A percentile compares a stretch with the other conserved stretches of the same genome.
These are phyloP conservation scores for Malthinus seriepunctatus DNA, from an alignment of 2,888 invertebrate genomes.

Conservation along the genomic window DNA sequence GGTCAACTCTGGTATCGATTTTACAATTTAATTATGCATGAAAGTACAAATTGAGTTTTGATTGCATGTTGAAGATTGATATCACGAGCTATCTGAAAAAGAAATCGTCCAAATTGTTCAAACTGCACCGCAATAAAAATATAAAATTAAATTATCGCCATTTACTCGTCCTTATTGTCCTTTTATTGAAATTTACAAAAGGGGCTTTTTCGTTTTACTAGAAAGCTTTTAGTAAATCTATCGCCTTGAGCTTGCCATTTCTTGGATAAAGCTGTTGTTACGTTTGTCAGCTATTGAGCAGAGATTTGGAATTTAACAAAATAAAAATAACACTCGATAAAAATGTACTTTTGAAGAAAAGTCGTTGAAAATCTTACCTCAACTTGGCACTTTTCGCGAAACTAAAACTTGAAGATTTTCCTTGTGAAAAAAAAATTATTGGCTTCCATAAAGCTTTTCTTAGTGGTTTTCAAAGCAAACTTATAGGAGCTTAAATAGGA, in stretches of 20 bases:
- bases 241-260: slow-evolving; percentile 10
- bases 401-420: no score
- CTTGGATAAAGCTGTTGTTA: slow-evolving; percentile 12
- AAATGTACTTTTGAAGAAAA: slow-evolving; percentile 1
- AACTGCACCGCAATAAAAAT: slow-evolving; percentile 5
- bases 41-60: no score
- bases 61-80: not conserved
- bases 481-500: no score
- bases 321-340: slow-evolving; percentile 7
- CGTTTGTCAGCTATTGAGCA: slow-evolving; percentile 11
- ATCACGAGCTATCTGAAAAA: not conserved
- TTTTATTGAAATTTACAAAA: slow-evolving; percentile 18
- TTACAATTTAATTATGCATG: not conserved
- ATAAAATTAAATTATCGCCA: slow-evolving; percentile 17
- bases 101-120: not conserved
- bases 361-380: not conserved
- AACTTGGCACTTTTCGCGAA: no score
- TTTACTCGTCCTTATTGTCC: slow-evolving; percentile 13
- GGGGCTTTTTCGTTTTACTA: slow-evolving; percentile 15
- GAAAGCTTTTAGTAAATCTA: slow-evolving; percentile 20
- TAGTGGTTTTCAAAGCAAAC: no score
- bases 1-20: slow-evolving; percentile 1
- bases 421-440: no score
- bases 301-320: slow-evolving; percentile 12
- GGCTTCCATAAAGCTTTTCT: no score